Evolutionary conservation across 2,797 vertebrate genomes (phyloP).

Genomic region (Miichthys miiuy): DNA sequence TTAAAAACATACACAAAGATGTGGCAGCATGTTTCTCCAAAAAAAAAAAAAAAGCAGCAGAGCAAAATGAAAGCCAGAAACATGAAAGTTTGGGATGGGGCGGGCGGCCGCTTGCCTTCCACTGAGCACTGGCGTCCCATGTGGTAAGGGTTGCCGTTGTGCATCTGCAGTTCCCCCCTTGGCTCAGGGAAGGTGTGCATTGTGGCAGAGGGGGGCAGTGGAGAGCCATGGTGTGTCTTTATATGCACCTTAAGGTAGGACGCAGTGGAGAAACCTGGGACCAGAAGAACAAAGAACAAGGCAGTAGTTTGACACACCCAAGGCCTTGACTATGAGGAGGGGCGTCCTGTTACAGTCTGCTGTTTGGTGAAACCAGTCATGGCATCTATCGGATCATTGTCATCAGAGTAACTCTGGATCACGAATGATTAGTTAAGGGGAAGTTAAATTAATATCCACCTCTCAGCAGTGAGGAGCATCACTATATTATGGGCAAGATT

Average conservation of each 20-base stretch:
- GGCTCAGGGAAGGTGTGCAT: conserved; percentile 92
- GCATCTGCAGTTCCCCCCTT: conserved; percentile 93
- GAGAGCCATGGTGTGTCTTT: conserved; percentile 99
- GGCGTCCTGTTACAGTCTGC: conserved; percentile 22
- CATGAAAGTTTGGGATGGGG: conserved; percentile 75
- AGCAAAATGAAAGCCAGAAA: conserved; percentile 81
- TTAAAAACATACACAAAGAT: conserved; percentile 57
- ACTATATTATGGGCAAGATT: background rate
- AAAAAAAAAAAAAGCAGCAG: conserved; percentile 75
- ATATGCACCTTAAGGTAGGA: conserved; percentile 99
- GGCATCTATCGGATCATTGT: no score
- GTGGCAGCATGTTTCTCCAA: conserved; percentile 68
- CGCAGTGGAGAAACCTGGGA: conserved; percentile 99
- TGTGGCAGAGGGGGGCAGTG: conserved; percentile 83
- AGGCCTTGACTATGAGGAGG: conserved; percentile 61
- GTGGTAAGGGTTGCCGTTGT: conserved; percentile 98
- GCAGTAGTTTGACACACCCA: conserved; percentile 73
- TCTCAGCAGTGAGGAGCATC: background rate
- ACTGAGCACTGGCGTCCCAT: conserved; percentile 99
- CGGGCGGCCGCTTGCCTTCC: conserved; percentile 96
- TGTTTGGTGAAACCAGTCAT: no score
- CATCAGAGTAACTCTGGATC: conserved; percentile 5
- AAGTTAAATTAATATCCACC: background rate
- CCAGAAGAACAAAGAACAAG: conserved; percentile 85
- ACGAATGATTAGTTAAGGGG: background rate